phyloP scores from a whole-genome alignment of 2,888 invertebrate species.

The Choreutis nemorana region DNA sequence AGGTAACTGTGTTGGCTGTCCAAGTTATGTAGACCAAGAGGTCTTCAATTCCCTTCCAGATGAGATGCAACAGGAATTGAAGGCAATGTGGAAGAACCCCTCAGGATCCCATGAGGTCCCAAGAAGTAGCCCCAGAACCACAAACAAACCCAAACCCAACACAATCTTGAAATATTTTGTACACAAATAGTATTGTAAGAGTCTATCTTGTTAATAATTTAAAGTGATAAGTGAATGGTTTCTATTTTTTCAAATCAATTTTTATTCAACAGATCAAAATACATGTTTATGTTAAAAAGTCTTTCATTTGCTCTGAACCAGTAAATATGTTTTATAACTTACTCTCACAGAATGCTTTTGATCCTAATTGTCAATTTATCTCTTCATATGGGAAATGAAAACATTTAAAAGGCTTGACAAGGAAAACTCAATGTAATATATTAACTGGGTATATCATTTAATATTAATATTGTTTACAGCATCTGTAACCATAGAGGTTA shows the following conservation, averaged over 20 bases:
- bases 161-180: constrained; percentile 75
- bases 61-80: constrained; percentile 77
- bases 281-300: constrained; percentile 59
- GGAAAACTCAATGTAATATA: no score
- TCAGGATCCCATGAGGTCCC: constrained; percentile 43
- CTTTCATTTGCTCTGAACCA: background rate
- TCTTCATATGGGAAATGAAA: no score
- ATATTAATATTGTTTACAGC: constrained; percentile 66
- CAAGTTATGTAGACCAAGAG: constrained; percentile 71
- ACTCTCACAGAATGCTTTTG: no score
- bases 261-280: constrained; percentile 64
- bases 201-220: constrained; percentile 57
- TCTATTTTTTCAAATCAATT: constrained; percentile 67
- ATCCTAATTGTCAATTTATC: no score
- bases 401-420: no score
- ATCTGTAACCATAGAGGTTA: constrained; percentile 70
- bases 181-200: constrained; percentile 69
- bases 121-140: constrained; percentile 49
- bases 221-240: constrained; percentile 65
- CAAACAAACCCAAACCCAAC: constrained; percentile 67
- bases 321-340: no score
- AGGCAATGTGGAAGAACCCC: constrained; percentile 71
- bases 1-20: constrained; percentile 60
- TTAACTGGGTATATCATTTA: constrained; percentile 58
- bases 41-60: constrained; percentile 76